phyloP scores from a whole-genome alignment of 2,113 vertebrate genomes.

The Potamarius usumacintae region DNA sequence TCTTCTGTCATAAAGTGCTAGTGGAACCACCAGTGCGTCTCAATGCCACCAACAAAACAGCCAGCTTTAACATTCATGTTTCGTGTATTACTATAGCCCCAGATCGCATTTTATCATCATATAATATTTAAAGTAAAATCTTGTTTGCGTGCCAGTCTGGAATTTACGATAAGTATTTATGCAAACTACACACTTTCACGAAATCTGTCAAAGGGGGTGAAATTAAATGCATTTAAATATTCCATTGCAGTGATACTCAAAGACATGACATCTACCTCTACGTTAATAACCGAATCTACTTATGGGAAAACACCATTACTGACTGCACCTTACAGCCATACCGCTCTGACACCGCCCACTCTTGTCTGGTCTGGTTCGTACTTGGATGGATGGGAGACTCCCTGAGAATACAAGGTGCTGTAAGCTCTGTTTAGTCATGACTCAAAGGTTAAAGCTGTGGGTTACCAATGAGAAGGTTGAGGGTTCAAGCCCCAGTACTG shows the following conservation, averaged over 20 bases:
- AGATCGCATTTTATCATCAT: background rate
- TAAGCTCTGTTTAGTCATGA: too few species aligned
- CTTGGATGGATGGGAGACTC: too few species aligned
- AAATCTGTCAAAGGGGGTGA: background rate
- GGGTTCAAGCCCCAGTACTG: too few species aligned
- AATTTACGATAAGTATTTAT: background rate
- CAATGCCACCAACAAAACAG: background rate
- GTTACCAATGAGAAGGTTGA: too few species aligned
- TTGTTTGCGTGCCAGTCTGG: background rate
- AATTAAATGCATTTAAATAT: background rate
- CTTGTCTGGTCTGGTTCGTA: too few species aligned
- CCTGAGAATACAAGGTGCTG: too few species aligned
- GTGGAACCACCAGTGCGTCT: constrained; percentile 56
- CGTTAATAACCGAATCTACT: background rate
- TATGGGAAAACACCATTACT: too few species aligned
- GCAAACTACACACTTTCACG: too few species aligned
- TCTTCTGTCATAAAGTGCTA: constrained; percentile 62
- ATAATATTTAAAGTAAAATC: background rate
- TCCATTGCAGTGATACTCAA: background rate
- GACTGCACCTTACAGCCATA: too few species aligned
- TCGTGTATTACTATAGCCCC: background rate
- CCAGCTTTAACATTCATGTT: background rate
- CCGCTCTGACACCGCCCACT: too few species aligned
- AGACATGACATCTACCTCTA: background rate
- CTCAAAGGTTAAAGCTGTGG: too few species aligned